These are phyloP conservation scores for Sebastolobus alascanus DNA, from an alignment of 2,797 vertebrate species.

Conservation along the genomic window DNA sequence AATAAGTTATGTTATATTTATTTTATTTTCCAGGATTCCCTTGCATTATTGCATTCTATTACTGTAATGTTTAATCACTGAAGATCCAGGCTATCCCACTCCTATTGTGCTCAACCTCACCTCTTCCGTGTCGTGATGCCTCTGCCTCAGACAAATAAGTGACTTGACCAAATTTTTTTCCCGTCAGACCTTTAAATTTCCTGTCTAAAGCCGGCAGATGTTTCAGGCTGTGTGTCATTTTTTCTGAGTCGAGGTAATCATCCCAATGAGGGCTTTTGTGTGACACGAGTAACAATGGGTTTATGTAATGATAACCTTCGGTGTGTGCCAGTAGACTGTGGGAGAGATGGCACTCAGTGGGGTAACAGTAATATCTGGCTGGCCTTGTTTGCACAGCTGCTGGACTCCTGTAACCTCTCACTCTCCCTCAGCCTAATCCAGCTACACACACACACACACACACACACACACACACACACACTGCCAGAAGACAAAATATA, in stretches of 20 bases:
- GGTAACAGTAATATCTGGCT: constrained; percentile 78
- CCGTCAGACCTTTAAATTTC: constrained; percentile 27
- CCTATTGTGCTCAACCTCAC: neutral
- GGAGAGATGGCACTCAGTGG: constrained; percentile 72
- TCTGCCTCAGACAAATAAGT: constrained; percentile 47
- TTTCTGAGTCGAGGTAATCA: constrained; percentile 43
- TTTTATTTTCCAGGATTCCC: neutral
- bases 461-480: constrained; percentile 22
- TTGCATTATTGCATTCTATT: neutral
- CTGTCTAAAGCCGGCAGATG: constrained; percentile 56
- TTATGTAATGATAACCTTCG: constrained; percentile 54
- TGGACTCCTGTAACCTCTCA: constrained; percentile 75
- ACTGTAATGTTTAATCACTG: neutral
- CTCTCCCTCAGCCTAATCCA: constrained; percentile 60
- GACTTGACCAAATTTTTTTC: constrained; percentile 17
- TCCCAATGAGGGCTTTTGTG: constrained; percentile 49
- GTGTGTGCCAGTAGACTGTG: constrained; percentile 48
- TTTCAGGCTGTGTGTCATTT: constrained; percentile 35
- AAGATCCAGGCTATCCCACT: neutral
- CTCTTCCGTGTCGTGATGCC: constrained; percentile 13
- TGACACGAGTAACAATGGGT: constrained; percentile 45
- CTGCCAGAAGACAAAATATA: constrained; percentile 14
- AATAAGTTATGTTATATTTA: no score
- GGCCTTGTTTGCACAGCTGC: constrained; percentile 85
- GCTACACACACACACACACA: constrained; percentile 27